These are phyloP conservation scores for Sigmodon hispidus DNA, from an alignment of 2,113 vertebrate genomes.

Conservation along the genomic window DNA sequence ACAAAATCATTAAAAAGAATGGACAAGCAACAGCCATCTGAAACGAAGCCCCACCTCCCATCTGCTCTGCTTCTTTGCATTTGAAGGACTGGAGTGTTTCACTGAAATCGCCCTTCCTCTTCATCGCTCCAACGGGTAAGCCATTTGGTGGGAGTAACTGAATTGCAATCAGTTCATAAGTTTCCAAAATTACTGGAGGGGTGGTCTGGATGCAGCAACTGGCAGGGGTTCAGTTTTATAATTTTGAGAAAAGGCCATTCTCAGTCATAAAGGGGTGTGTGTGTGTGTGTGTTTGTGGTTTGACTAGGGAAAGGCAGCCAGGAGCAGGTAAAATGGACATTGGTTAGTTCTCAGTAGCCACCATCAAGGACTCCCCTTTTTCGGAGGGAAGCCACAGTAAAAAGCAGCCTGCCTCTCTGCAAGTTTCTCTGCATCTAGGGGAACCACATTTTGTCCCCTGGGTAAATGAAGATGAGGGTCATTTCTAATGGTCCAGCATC, in stretches of 20 bases:
- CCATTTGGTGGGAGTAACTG: neutral
- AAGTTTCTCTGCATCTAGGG: neutral
- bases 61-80: neutral
- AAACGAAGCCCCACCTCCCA: neutral
- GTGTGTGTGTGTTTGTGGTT: neutral
- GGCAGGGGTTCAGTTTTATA: neutral
- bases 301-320: neutral
- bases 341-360: neutral
- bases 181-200: neutral
- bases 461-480: neutral
- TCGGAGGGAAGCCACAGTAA: neutral
- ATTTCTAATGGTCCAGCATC: no score
- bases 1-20: neutral
- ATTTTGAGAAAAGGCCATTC: neutral
- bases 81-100: neutral
- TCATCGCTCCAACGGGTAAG: no score
- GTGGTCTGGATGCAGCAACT: neutral
- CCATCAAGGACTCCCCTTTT: neutral
- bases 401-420: neutral
- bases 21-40: neutral
- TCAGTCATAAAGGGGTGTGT: neutral
- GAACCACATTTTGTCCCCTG: neutral
- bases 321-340: neutral
- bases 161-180: neutral
- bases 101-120: neutral